Evolutionary conservation across 2,113 vertebrate species (phyloP), one percentile per base, ranked within the genome.

Genomic region (Symphodus melops): DNA sequence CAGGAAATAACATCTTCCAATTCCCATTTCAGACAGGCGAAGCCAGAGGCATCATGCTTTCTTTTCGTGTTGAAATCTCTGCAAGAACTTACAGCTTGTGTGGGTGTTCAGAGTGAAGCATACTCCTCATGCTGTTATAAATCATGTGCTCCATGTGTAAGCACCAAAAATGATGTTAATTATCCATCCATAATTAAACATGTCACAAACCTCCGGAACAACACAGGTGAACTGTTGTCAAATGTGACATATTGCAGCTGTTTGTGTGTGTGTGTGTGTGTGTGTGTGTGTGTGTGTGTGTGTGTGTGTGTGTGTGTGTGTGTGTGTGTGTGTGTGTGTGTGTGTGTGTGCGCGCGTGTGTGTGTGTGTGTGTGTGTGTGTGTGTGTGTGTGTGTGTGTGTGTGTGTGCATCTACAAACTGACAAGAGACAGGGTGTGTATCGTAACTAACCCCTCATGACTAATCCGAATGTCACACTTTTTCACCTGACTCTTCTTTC

Each of bases 121-220:
- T 77, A 19, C 36, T 56, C 49, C 58, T 82, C 51, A 23, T 53
- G 56, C 65, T 74, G 23, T 66, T 67, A 76, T 39, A 69, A 52
- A 41, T 36, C 46, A 48, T 37, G 41, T 21, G 57, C 49, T 42
- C 23, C 20, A 11, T 41, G 44, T 77, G 19, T 77, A 57, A 71
- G 53, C 58, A 8, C 42, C 71, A 64, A 48, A 79, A 60, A 63
- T 37, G 17, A 72, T 72, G 73, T 66, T 88, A 81, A 77, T 88
- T 88, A 83, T 51, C 37, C 54, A 68, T 46, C 59, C 48, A 0
- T 86, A 76, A 86, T 88, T 84, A 79, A 84, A 86, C 83, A 76
- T 82, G 86, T 68, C 70, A 75, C 61, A 79, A 71, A 86, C 72
- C 72, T 82, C 68, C 75, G 68, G 72, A 60, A 57, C 71, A 67